These are phyloP conservation scores for Pseudochaenichthys georgianus DNA, from an alignment of 2,797 vertebrate species.

Conservation along the genomic window DNA sequence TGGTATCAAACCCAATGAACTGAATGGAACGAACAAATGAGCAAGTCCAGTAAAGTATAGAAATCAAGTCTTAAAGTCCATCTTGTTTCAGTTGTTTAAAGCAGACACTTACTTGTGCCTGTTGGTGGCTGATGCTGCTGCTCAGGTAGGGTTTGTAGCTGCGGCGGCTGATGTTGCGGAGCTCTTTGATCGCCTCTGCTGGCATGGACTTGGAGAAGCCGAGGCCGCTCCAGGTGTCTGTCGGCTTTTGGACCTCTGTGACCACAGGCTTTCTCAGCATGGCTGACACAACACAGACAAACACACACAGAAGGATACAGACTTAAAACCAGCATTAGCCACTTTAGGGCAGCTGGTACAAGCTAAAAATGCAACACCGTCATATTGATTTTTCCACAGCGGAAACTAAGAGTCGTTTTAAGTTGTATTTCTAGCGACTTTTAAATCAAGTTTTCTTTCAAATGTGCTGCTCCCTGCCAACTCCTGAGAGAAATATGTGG, in stretches of 20 bases:
- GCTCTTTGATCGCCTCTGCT: constrained; percentile 85
- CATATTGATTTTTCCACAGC: not conserved
- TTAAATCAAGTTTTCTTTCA: not conserved
- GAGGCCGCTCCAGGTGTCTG: constrained; percentile 89
- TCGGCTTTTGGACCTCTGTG: constrained; percentile 87
- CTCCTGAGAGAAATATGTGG: not conserved
- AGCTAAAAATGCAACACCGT: not conserved
- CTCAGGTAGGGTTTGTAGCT: constrained; percentile 86
- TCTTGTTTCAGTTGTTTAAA: not conserved
- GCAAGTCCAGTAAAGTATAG: constrained; percentile 5
- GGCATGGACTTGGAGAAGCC: constrained; percentile 91
- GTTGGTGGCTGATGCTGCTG: constrained; percentile 62
- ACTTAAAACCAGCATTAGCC: not conserved
- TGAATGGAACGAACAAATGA: constrained; percentile 60
- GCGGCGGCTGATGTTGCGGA: constrained; percentile 83
- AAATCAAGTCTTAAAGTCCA: not conserved
- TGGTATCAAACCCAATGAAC: constrained; percentile 56
- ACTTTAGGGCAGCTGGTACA: not conserved
- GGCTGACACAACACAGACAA: constrained; percentile 64
- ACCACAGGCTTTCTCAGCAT: constrained; percentile 88
- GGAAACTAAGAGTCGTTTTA: not conserved
- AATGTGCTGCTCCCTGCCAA: not conserved
- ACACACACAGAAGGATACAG: constrained; percentile 7
- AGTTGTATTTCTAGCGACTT: not conserved
- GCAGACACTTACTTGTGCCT: constrained; percentile 59